phyloP scores from a whole-genome alignment of 2,888 invertebrate genomes.

The Tanytarsus gracilentus region DNA sequence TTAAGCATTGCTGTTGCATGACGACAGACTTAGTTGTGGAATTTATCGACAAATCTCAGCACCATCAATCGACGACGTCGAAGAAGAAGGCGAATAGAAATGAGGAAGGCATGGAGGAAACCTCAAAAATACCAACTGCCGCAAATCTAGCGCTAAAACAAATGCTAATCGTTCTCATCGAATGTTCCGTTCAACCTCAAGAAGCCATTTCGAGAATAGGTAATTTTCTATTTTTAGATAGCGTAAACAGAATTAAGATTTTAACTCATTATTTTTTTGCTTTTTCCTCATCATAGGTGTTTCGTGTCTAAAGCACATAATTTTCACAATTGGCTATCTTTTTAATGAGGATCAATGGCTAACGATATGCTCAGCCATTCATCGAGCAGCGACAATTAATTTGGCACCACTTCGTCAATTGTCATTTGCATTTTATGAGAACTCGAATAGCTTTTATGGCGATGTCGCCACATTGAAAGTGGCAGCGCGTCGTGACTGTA shows the following conservation, averaged over 20 bases:
- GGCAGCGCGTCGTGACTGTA: constrained; percentile 80
- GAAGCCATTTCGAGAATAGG: constrained; percentile 81
- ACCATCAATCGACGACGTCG: constrained; percentile 24
- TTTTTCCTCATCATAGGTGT: too few relatives aligned
- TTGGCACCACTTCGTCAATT: constrained; percentile 79
- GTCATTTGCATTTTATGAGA: constrained; percentile 80
- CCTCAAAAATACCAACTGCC: constrained; percentile 48
- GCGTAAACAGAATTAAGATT: too few relatives aligned
- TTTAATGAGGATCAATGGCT: constrained; percentile 80
- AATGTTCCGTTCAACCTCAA: constrained; percentile 82
- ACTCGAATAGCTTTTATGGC: constrained; percentile 91
- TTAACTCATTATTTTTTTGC: too few relatives aligned
- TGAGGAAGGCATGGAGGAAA: constrained; percentile 39
- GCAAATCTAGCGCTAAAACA: constrained; percentile 78
- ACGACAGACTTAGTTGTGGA: constrained; percentile 85
- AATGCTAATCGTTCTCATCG: constrained; percentile 72
- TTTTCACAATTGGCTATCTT: constrained; percentile 73
- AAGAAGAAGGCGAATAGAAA: constrained; percentile 32
- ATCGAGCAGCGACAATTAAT: constrained; percentile 76
- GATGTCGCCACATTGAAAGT: constrained; percentile 88
- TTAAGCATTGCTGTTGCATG: constrained; percentile 90
- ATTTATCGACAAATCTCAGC: constrained; percentile 67
- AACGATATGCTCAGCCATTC: constrained; percentile 70
- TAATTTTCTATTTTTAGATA: too few relatives aligned
- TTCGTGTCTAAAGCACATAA: constrained; percentile 78